Evolutionary conservation across 2,113 vertebrate species (phyloP).

Genomic region (Perca flavescens): DNA sequence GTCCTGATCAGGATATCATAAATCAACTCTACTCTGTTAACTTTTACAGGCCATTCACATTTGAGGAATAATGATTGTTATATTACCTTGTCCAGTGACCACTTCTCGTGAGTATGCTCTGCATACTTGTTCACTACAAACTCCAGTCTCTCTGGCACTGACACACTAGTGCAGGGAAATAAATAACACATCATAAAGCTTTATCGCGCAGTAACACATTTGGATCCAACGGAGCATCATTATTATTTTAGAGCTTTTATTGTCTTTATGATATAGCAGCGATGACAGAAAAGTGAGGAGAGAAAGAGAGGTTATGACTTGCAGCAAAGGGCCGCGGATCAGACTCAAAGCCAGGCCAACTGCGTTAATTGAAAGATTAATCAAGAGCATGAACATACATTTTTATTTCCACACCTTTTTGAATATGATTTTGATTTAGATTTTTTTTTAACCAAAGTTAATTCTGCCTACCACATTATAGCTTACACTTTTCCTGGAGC

Average conservation of each 20-base stretch:
- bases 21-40: conserved; percentile 24
- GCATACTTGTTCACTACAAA: conserved; percentile 96
- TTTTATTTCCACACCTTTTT: neutral
- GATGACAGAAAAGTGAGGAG: too few species aligned
- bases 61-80: conserved; percentile 6
- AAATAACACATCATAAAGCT: conserved; percentile 25
- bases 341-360: neutral
- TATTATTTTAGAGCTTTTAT: too few species aligned
- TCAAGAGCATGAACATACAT: conserved; percentile 9
- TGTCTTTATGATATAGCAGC: too few species aligned
- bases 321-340: too few species aligned
- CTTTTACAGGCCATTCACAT: neutral
- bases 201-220: neutral
- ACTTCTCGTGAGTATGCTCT: conserved; percentile 95
- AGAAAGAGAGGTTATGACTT: too few species aligned
- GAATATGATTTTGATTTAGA: neutral
- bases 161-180: conserved; percentile 81
- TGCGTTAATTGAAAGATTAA: neutral
- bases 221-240: neutral
- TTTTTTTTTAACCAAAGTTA: neutral
- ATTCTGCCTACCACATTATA: neutral
- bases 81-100: conserved; percentile 94
- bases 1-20: conserved; percentile 10
- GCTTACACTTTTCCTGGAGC: neutral
- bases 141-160: conserved; percentile 91